These are phyloP conservation scores for Drosophila bocqueti DNA, from an alignment of 1,140 invertebrate species.

Conservation along the genomic window DNA sequence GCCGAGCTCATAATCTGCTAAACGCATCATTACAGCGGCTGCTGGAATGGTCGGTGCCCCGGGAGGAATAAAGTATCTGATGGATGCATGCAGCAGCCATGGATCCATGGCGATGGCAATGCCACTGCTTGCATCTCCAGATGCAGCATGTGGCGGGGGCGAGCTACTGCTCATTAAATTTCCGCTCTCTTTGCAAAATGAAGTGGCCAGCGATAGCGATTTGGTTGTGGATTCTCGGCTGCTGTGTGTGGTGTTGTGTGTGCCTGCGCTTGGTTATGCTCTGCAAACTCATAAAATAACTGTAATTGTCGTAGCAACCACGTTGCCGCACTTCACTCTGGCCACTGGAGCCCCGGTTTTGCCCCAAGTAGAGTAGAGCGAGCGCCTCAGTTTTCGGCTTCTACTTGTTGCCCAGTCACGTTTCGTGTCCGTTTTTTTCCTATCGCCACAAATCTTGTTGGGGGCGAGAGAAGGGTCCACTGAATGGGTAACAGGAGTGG, in stretches of 20 bases:
- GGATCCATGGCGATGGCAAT: not conserved
- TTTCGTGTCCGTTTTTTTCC: slow-evolving; percentile 43
- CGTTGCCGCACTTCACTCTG: slow-evolving; percentile 68
- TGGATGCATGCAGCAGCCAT: slow-evolving; percentile 22
- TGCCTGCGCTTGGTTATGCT: slow-evolving; percentile 60
- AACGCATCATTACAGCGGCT: slow-evolving; percentile 71
- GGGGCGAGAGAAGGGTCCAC: not conserved
- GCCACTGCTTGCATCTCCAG: not conserved
- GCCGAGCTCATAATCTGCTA: slow-evolving; percentile 72
- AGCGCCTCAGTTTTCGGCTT: slow-evolving; percentile 26
- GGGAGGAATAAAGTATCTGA: slow-evolving; percentile 45
- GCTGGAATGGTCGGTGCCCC: slow-evolving; percentile 12
- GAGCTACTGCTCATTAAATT: slow-evolving; percentile 76
- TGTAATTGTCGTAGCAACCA: slow-evolving; percentile 76
- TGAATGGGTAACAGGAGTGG: slow-evolving; percentile 4
- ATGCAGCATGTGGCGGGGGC: slow-evolving; percentile 23
- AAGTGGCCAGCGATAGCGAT: slow-evolving; percentile 56
- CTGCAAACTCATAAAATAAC: slow-evolving; percentile 82
- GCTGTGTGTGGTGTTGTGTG: slow-evolving; percentile 9
- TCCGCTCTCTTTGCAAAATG: slow-evolving; percentile 80
- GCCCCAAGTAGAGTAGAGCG: slow-evolving; percentile 20
- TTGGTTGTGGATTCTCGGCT: slow-evolving; percentile 8
- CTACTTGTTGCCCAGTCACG: slow-evolving; percentile 55
- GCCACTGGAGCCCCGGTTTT: slow-evolving; percentile 52
- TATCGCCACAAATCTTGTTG: slow-evolving; percentile 50